These are phyloP conservation scores for Percopsis transmontana DNA, from an alignment of 2,113 vertebrate species.

Conservation along the genomic window DNA sequence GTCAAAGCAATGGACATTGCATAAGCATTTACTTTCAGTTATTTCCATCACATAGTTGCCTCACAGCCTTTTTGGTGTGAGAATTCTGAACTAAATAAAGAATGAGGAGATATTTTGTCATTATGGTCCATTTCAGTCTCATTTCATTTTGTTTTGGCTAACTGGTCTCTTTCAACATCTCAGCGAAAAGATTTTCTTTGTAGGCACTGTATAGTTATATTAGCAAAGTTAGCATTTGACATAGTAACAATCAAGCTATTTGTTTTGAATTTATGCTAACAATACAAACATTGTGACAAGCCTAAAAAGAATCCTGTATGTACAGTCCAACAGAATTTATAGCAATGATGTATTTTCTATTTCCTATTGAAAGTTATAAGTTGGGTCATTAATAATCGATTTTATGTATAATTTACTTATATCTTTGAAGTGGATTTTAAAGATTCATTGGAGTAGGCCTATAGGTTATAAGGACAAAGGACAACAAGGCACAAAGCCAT, in stretches of 20 bases:
- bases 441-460: too few species aligned
- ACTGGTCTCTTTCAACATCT: background rate
- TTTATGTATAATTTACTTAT: too few species aligned
- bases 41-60: background rate
- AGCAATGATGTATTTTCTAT: too few species aligned
- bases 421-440: too few species aligned
- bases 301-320: background rate
- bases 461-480: too few species aligned
- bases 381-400: too few species aligned
- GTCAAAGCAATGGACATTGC: constrained; percentile 18
- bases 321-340: too few species aligned
- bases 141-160: constrained; percentile 21
- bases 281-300: background rate
- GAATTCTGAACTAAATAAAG: background rate
- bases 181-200: background rate
- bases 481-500: too few species aligned
- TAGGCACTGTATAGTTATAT: background rate
- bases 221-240: background rate
- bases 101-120: background rate
- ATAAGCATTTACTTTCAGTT: constrained; percentile 22
- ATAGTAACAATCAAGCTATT: background rate
- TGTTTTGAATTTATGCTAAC: constrained; percentile 3
- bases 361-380: too few species aligned
- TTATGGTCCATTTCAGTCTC: background rate
- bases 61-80: background rate